Evolutionary conservation across 2,113 vertebrate genomes (phyloP).

Genomic region (Vimba vimba): DNA sequence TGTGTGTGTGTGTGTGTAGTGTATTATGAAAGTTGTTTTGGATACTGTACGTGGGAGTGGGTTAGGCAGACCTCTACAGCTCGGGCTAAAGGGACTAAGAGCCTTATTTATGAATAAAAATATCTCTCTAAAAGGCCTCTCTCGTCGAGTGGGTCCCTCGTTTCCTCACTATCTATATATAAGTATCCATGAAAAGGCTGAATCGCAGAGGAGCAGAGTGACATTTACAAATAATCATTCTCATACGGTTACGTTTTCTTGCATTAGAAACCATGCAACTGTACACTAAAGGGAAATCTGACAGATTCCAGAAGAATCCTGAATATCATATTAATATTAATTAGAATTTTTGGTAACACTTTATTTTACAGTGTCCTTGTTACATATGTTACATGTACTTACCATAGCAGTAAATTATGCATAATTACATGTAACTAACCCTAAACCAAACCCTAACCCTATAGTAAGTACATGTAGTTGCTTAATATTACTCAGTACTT

Average conservation of each 20-base stretch:
- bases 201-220: conserved; percentile 13
- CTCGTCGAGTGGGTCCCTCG: conserved; percentile 6
- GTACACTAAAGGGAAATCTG: not conserved
- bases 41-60: conserved; percentile 31
- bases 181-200: not conserved
- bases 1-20: conserved; percentile 18
- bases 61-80: conserved; percentile 20
- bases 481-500: too few species aligned
- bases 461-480: too few species aligned
- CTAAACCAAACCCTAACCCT: too few species aligned
- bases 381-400: too few species aligned
- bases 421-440: too few species aligned
- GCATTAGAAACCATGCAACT: not conserved
- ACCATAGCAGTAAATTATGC: too few species aligned
- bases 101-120: conserved; percentile 38
- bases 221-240: not conserved
- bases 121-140: conserved; percentile 34
- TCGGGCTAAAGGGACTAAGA: conserved; percentile 19
- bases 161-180: conserved; percentile 22
- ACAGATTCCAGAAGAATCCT: not conserved
- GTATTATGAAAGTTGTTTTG: conserved; percentile 33
- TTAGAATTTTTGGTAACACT: not conserved
- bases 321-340: not conserved
- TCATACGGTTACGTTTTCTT: not conserved
- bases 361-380: too few species aligned